Base-by-base conservation (phyloP, 2,888 invertebrate species). In the Caenorhabditis sp. region DNA sequence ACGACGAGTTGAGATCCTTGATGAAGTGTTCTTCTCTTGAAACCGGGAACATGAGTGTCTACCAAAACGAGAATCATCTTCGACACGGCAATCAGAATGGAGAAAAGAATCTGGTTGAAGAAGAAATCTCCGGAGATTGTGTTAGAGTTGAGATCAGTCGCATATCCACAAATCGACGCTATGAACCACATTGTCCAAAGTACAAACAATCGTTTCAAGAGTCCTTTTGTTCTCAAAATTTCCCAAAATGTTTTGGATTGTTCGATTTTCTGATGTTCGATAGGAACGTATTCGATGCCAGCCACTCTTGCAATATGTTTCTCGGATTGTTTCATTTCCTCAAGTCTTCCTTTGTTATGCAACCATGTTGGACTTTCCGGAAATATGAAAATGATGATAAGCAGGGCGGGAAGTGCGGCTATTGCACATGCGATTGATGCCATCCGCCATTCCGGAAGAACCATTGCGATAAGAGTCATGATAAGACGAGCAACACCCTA, bases 341-440 rank as follows among this genome's bases (percentile, higher is more conserved):
- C 79, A 37, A 81, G 53, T 27, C 21, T 61, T 58, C 60, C 79
- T 60, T 84, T 84, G 60, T 83, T 79, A 54, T 86, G 84, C 17
- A 86, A 82, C 86, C 86, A 86, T 1, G 84, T 86, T 10, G 86
- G 86, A 61, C 84, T 84, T 61, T 86, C 86, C 8, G 86, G 86
- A 58, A 86, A 81, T n/a, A 87, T 62, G 63, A 86, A 86, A 23
- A 84, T 54, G 14, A 86, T 70, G 51, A 86, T 82, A 6, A 87
- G 37, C 3, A 86, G 72, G 5, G 82, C 82, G 10, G 86, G 86
- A 26, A 81, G 63, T n/a, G 85, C 79, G n/a, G 78, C 69, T 14
- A 81, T 55, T 1, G 85, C 85, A 65, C 85, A 86, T 6, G 77
- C 83, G 21, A 84, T 77, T 27, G 81, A 78, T 4, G 86, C 77